Conservation (phyloP, 2,113 vertebrate genomes). For the Neogobius melanostomus region DNA sequence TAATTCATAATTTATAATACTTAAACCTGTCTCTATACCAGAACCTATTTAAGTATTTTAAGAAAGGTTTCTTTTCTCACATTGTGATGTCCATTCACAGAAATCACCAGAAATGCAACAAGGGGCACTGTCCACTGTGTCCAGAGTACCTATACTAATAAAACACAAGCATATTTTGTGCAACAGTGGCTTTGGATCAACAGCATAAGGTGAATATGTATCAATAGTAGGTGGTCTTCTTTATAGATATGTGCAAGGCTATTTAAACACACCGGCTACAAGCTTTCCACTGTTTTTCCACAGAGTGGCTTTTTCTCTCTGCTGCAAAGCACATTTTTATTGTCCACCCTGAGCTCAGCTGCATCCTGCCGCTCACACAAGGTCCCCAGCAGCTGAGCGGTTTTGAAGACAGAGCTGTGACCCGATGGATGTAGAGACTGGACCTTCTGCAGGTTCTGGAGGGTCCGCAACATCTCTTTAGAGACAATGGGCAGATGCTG, state of each 20-base stretch:
- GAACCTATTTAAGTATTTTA: background rate
- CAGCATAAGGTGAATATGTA: conserved; percentile 31
- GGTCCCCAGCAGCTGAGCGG: conserved; percentile 88
- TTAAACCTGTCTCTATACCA: too few relatives aligned
- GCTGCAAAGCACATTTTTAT: conserved; percentile 55
- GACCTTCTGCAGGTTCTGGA: conserved; percentile 83
- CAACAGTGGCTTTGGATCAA: background rate
- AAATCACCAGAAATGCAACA: background rate
- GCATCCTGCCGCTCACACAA: conserved; percentile 81
- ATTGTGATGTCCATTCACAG: background rate
- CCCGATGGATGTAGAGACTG: conserved; percentile 78
- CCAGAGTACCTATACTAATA: background rate
- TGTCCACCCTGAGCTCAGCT: conserved; percentile 22
- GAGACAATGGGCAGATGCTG: conserved; percentile 81
- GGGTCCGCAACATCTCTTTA: conserved; percentile 87
- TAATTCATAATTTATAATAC: too few relatives aligned
- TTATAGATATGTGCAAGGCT: conserved; percentile 67
- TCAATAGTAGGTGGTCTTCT: conserved; percentile 9
- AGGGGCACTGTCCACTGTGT: background rate
- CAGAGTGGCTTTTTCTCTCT: conserved; percentile 17
- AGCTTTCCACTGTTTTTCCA: conserved; percentile 79
- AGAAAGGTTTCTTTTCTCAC: background rate
- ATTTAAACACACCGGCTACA: conserved; percentile 84
- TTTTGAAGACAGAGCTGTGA: conserved; percentile 88
- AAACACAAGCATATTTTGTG: background rate